Evolutionary conservation across 2,888 invertebrate genomes (phyloP).

Genomic region (Agriotes lineatus): DNA sequence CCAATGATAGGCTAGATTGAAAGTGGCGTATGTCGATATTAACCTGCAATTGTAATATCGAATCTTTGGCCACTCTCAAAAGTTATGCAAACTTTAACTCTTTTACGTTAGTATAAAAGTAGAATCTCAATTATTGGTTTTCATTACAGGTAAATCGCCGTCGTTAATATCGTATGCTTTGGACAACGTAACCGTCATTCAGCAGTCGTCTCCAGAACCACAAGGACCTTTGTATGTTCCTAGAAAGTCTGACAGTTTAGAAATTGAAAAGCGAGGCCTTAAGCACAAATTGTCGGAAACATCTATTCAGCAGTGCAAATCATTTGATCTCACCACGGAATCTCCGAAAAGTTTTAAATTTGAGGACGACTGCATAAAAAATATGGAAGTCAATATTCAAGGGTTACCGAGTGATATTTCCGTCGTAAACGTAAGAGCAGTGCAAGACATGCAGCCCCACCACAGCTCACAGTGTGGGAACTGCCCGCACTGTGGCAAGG

Average conservation of each 20-base stretch:
- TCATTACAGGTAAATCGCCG: conserved; percentile 53
- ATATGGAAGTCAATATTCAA: conserved; percentile 23
- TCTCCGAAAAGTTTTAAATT: conserved; percentile 23
- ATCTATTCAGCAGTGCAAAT: neutral
- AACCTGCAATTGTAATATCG: no score
- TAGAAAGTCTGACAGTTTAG: conserved; percentile 57
- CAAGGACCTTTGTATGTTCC: conserved; percentile 57
- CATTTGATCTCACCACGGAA: conserved; percentile 20
- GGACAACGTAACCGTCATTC: conserved; percentile 47
- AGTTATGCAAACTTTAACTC: no score
- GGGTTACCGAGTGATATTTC: conserved; percentile 29
- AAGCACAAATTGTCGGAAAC: conserved; percentile 33
- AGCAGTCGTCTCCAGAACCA: conserved; percentile 50
- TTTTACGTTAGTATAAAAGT: neutral
- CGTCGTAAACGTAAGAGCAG: conserved; percentile 14
- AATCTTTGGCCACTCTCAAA: no score
- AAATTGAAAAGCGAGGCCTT: conserved; percentile 45
- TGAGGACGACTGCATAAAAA: conserved; percentile 27
- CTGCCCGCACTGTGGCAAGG: conserved; percentile 78
- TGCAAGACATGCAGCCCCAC: conserved; percentile 54
- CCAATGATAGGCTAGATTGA: no score
- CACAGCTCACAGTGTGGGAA: conserved; percentile 70
- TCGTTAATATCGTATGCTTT: conserved; percentile 48
- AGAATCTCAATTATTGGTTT: neutral
- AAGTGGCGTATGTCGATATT: no score